Conservation (phyloP, 2,113 vertebrate genomes). For the Azemiops feae region DNA sequence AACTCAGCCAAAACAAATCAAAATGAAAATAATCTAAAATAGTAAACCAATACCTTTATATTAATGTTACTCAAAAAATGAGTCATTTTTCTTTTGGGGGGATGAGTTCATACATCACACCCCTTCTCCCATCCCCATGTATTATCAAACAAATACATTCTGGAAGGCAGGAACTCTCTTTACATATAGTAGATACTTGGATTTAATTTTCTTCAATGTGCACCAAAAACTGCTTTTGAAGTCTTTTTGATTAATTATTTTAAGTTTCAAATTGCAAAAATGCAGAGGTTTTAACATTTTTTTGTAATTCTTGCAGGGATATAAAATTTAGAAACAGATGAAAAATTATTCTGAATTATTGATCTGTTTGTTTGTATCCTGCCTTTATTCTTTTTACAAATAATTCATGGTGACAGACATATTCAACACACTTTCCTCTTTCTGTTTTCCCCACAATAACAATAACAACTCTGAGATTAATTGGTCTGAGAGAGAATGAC, state of each 20-base stretch:
- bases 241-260: background rate
- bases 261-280: background rate
- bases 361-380: background rate
- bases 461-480: background rate
- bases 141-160: background rate
- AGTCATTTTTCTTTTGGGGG: background rate
- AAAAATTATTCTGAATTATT: background rate
- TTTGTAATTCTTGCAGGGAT: background rate
- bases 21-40: background rate
- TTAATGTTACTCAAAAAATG: background rate
- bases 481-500: background rate
- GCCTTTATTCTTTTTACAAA: background rate
- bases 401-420: background rate
- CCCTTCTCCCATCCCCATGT: background rate
- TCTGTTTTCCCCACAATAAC: background rate
- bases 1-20: background rate
- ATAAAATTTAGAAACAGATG: background rate
- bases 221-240: background rate
- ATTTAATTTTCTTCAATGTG: background rate
- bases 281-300: background rate
- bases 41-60: background rate
- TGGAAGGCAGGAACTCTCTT: background rate
- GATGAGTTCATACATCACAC: background rate
- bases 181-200: background rate
- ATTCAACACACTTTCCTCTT: background rate